Base-by-base conservation (phyloP, 1,140 invertebrate genomes). In the Penaeus japonicus region DNA sequence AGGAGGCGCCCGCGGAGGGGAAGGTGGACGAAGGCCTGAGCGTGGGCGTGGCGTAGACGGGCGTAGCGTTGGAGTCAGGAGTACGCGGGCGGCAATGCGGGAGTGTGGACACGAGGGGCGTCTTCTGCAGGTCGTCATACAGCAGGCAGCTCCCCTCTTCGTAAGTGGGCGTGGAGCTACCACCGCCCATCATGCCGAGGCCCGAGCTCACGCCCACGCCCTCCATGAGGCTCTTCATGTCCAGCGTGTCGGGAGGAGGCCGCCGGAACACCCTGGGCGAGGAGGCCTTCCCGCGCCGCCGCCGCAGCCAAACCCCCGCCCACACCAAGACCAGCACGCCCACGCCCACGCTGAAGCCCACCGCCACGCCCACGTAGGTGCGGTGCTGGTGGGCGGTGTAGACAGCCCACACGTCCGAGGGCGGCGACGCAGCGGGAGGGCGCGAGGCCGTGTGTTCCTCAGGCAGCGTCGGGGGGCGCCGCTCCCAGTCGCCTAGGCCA, bases 151-250 rank as follows among this genome's bases (percentile, higher is more conserved):
- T 88, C 12, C 86, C 86, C n/a, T 88, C 86, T 12, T 88, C 86
- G 39, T 88, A 83, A 0, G 86, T 88, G 79, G 86, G 86, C 65
- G 86, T 88, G 55, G 65, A 70, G 62, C 57, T 82, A 0, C 85
- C 79, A n/a, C 59, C 30, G 54, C 59, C 57, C 57, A 0, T 62
- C 79, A 7, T 47, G 24, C 78, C 30, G 12, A 87, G 20, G 62
- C 78, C 57, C 65, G 39, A 30, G 47, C 84, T 73, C 30, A 79
- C 65, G 22, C 86, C 86, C 65, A 87, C 62, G 62, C 88, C 88
- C 27, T 85, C 88, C 89, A 89, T 89, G 54, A 89, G 62, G 65
- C 84, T 81, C 77, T 85, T 89, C 89, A 89, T 89, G 65, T 89
- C 89, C 24, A 89, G 84, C 62, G 89, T 89, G 55, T 89, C 89